phyloP scores from a whole-genome alignment of 2,888 invertebrate genomes.

The Acanthosepion esculentum region DNA sequence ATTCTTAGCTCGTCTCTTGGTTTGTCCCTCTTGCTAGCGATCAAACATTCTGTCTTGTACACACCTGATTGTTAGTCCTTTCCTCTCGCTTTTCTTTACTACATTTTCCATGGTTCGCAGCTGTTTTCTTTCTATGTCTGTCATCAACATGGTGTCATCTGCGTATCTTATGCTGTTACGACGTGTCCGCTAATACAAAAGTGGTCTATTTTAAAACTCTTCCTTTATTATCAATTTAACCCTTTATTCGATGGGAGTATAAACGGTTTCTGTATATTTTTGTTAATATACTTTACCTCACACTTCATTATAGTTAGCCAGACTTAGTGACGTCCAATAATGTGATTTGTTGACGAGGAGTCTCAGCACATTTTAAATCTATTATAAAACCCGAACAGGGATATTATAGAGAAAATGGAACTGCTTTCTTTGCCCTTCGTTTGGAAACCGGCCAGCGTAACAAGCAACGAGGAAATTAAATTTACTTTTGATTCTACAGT shows the following conservation, averaged over 20 bases:
- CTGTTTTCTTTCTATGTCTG: too few relatives aligned
- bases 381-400: not conserved
- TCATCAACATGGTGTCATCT: too few relatives aligned
- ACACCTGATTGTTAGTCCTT: too few relatives aligned
- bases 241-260: not conserved
- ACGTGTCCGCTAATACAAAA: too few relatives aligned
- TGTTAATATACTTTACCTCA: not conserved
- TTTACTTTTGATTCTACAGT: not conserved
- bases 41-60: too few relatives aligned
- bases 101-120: too few relatives aligned
- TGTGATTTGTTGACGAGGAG: not conserved
- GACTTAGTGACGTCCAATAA: not conserved
- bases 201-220: not conserved
- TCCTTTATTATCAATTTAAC: not conserved
- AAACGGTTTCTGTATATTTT: not conserved
- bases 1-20: too few relatives aligned
- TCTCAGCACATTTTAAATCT: not conserved
- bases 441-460: not conserved
- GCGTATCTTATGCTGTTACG: too few relatives aligned
- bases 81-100: too few relatives aligned
- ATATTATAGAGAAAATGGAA: not conserved
- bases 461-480: slow-evolving; percentile 5
- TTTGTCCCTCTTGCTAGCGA: too few relatives aligned
- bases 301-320: not conserved
- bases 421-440: not conserved